Base-by-base conservation (phyloP, 2,888 invertebrate species). In the Caenorhabditis japonica region DNA sequence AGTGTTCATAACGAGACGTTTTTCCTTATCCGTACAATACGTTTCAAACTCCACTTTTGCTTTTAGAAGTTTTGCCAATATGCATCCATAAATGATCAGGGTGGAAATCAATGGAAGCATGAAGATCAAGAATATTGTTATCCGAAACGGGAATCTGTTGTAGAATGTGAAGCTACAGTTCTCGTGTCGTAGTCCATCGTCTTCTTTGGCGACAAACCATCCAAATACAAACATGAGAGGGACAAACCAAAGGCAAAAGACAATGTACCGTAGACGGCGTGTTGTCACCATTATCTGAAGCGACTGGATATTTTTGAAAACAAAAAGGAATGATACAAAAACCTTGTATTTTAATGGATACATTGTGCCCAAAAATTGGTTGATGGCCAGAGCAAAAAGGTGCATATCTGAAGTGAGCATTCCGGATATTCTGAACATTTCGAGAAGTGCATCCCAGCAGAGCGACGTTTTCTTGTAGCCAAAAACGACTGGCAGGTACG, bases 351-450 rank as follows among this genome's bases (percentile, higher is more conserved):
- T 82, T 5, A 85, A 71, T 12, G 85, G 85, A 76, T 80, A 84
- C 60, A 82, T 75, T 10, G 84, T 85, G 33, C 85, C 85, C 7
- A 85, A 53, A 60, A 84, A 85, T 44, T 85, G 85, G 60, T 86
- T 84, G 39, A 84, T 79, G 3, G 85, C 84, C 27, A 85, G 60
- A 3, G 84, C 85, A 44, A 85, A 84, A 1, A 85, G 75, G 52
- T 85, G 85, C 60, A 84, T 74, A 73, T 85, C 83, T 5, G 84
- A 85, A 7, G 85, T 86, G 17, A 85, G 76, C 85, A 85, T 85
- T 34, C 84, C 84, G 5, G 81, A 68, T 27, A 85, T 80, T n/a
- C 85, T 78, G 46, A 85, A 82, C 49, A 85, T 82, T 47, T 79
- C 82, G 8, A 82, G 44, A 23, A 77, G 43, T 1, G 80, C 80